Conservation (phyloP, 2,888 invertebrate species). For the Agrotis ipsilon region DNA sequence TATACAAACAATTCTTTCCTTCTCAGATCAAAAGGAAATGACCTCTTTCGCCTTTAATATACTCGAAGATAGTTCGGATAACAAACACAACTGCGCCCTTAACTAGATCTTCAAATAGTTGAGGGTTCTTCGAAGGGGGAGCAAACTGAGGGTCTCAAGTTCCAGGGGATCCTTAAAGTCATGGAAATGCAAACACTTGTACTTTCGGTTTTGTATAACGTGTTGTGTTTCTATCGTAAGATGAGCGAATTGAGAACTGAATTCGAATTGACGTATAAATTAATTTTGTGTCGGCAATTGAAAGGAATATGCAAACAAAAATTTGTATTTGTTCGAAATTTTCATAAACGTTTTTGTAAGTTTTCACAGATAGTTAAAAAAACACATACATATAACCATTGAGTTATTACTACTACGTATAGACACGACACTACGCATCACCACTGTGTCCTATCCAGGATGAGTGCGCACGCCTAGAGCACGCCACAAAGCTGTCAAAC, state of each 20-base stretch:
- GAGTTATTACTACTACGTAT: too few species aligned
- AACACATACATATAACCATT: too few species aligned
- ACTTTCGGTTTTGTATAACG: conserved; percentile 7
- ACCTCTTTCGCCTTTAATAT: conserved; percentile 2
- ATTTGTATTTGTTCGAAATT: too few species aligned
- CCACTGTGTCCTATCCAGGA: too few species aligned
- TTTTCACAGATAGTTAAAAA: too few species aligned
- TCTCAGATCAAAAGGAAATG: conserved; percentile 21
- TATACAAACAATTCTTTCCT: conserved; percentile 8
- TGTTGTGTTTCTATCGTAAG: not conserved
- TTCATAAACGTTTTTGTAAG: too few species aligned
- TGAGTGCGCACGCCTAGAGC: too few species aligned
- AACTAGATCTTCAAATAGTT: conserved; percentile 50
- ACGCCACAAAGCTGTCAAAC: too few species aligned
- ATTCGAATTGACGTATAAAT: not conserved
- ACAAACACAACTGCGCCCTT: conserved; percentile 49
- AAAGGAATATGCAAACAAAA: too few species aligned
- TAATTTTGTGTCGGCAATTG: too few species aligned
- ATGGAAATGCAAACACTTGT: conserved; percentile 51
- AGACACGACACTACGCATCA: too few species aligned
- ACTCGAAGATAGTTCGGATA: conserved; percentile 28
- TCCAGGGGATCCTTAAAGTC: conserved; percentile 52
- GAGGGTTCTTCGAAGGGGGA: conserved; percentile 40
- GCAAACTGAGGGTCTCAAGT: conserved; percentile 48
- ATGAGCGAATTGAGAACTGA: too few species aligned